Evolutionary conservation across 2,113 vertebrate genomes (phyloP).

Genomic region (Cepphus grylle): DNA sequence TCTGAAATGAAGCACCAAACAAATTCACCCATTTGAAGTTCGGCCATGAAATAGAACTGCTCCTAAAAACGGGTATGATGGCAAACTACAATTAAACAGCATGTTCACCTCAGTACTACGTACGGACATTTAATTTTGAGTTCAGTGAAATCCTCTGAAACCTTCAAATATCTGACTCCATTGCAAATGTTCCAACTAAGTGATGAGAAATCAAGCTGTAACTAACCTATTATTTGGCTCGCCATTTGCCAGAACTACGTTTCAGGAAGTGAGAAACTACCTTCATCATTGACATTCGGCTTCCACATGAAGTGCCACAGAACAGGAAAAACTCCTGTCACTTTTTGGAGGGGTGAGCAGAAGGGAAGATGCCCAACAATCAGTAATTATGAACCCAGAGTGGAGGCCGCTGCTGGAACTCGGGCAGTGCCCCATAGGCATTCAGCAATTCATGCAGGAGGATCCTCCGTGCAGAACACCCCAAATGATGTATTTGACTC

Average conservation of each 20-base stretch:
- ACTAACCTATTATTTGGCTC: neutral
- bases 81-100: neutral
- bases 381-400: neutral
- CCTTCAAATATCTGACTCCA: neutral
- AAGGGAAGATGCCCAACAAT: neutral
- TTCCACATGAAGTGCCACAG: neutral
- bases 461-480: neutral
- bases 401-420: neutral
- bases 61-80: neutral
- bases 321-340: neutral
- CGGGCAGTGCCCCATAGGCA: accelerated
- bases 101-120: accelerated
- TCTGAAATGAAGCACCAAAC: neutral
- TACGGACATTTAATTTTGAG: accelerated
- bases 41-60: accelerated
- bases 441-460: accelerated
- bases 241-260: neutral
- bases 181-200: neutral
- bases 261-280: neutral
- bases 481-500: too few relatives aligned
- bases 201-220: neutral
- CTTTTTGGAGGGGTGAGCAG: neutral
- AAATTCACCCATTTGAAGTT: neutral
- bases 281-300: neutral
- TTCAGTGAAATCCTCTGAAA: neutral